phyloP scores from a whole-genome alignment of 2,888 invertebrate species.

The Cloeon dipterum region DNA sequence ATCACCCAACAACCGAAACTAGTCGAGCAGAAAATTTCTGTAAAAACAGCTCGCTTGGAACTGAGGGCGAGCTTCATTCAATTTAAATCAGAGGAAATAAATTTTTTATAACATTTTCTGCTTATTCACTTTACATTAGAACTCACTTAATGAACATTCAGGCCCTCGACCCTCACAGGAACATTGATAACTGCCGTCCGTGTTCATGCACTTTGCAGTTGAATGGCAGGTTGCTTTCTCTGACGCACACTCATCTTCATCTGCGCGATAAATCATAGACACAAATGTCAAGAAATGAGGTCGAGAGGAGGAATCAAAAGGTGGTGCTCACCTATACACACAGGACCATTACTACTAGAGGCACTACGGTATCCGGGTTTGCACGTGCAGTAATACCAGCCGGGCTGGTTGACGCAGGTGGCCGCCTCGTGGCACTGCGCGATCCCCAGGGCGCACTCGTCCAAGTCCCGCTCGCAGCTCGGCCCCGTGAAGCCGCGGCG shows the following conservation, averaged over 20 bases:
- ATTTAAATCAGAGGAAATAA: too few relatives aligned
- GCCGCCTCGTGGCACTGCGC: slow-evolving; percentile 54
- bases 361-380: slow-evolving; percentile 40
- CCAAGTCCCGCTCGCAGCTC: slow-evolving; percentile 66
- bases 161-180: slow-evolving; percentile 25
- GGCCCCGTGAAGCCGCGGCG: slow-evolving; percentile 57
- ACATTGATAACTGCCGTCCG: slow-evolving; percentile 57
- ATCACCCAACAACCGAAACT: too few relatives aligned
- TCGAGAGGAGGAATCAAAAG: neutral
- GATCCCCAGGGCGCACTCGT: slow-evolving; percentile 52
- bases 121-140: too few relatives aligned
- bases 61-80: too few relatives aligned
- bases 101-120: too few relatives aligned
- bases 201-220: slow-evolving; percentile 54
- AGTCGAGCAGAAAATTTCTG: too few relatives aligned
- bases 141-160: slow-evolving; percentile 15
- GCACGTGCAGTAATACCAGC: slow-evolving; percentile 77
- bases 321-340: neutral
- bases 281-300: neutral
- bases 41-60: too few relatives aligned
- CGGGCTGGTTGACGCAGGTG: slow-evolving; percentile 67
- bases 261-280: slow-evolving; percentile 19
- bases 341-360: neutral
- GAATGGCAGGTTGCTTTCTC: slow-evolving; percentile 57
- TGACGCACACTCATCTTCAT: slow-evolving; percentile 62